Conservation (phyloP, 2,797 vertebrate species). For the Neoniphon sammara region DNA sequence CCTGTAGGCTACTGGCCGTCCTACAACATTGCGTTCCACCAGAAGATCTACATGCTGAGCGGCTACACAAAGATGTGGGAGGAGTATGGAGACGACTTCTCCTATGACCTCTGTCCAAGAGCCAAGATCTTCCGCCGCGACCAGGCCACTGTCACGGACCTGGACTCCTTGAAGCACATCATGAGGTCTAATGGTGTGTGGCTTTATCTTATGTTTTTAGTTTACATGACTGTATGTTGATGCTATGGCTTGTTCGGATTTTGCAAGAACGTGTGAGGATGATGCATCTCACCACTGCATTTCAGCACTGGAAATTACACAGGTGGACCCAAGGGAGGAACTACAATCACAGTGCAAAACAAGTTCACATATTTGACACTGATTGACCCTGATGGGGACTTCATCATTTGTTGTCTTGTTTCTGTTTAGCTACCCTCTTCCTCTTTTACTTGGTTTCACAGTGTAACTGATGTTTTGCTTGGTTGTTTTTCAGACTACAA, state of each 20-base stretch:
- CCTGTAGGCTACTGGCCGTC: slow-evolving; percentile 93
- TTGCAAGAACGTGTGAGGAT: too few relatives aligned
- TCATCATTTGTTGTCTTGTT: neutral
- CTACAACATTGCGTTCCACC: slow-evolving; percentile 94
- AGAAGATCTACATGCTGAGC: slow-evolving; percentile 87
- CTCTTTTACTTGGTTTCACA: too few relatives aligned
- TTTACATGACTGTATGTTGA: too few relatives aligned
- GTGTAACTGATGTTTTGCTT: neutral
- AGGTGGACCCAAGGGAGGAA: too few relatives aligned
- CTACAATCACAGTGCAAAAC: too few relatives aligned
- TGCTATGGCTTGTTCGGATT: too few relatives aligned
- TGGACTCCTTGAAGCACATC: slow-evolving; percentile 89
- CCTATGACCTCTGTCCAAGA: slow-evolving; percentile 92
- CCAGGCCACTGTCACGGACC: slow-evolving; percentile 85
- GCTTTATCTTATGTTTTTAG: too few relatives aligned
- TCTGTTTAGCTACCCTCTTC: too few relatives aligned
- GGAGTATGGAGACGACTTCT: slow-evolving; percentile 87
- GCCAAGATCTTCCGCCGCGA: slow-evolving; percentile 97
- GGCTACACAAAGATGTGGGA: slow-evolving; percentile 86
- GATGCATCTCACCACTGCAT: too few relatives aligned
- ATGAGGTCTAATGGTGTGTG: slow-evolving; percentile 93
- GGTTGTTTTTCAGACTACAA: slow-evolving; percentile 84
- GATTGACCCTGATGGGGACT: neutral
- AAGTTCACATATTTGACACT: neutral
- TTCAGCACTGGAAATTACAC: too few relatives aligned